Evolutionary conservation across 2,113 vertebrate genomes (phyloP), one percentile per base, ranked within the genome.

Genomic region (Telmatochromis sp.): DNA sequence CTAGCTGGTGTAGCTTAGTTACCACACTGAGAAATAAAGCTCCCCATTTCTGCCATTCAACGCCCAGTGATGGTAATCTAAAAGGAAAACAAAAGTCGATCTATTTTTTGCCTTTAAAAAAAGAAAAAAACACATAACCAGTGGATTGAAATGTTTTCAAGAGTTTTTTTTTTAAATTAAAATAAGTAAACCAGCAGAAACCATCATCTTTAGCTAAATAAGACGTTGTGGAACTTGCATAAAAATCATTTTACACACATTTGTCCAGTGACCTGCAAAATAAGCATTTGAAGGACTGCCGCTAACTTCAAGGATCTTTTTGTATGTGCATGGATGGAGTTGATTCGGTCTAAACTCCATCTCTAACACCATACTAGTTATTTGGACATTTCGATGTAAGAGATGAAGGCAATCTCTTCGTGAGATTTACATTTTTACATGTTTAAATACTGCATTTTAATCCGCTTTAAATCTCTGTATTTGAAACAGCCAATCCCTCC

Each of bases 331-430:
- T 40, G n/a, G n/a, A 40, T 68, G 58, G 63, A 40, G 35, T 2
- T 68, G 11, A 68, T 68, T 40, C n/a, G 5, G 3, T 68, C 35
- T 40, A 5, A 68, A 40, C 19, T 71, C n/a, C 65, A 23, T 71
- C 63, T 68, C 65, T 42, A 71, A 71, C 65, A 42, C 65, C 65
- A 23, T 23, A 71, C 65, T 42, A 23, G 60, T 37, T 65, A 35
- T 65, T 65, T 35, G 31, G 11, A 37, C 17, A 65, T 37, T 68
- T 40, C 7, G 2, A 63, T 63, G 28, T 33, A 63, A 63, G 58
- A 63, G 65, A 71, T 23, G 7, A 23, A 23, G 13, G n/a, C 21
- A 71, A 42, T 9, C 37, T 42, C n/a, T 71, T 71, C 1, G 1
- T 23, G 65, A 28, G 28, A 50, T 54, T 35, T 47, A 47, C 57